These are phyloP conservation scores for Macropus fuliginosus DNA, from an alignment of 2,797 vertebrate species.

Conservation along the genomic window DNA sequence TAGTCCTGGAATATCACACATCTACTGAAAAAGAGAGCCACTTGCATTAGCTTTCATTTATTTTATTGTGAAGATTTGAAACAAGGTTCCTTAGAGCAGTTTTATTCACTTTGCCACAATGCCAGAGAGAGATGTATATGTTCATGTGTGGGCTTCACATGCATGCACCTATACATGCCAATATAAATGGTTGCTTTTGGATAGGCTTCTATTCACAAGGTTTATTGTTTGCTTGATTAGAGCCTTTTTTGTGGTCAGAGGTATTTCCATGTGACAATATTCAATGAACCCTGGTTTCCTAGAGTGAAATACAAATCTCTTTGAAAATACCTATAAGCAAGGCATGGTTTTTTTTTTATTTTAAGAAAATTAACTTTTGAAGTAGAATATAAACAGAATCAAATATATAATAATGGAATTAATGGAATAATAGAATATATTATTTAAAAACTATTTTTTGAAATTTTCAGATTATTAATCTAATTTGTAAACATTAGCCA, in stretches of 20 bases:
- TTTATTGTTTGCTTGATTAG: slow-evolving; percentile 46
- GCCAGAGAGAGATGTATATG: neutral
- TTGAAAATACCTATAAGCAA: neutral
- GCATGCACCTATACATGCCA: neutral
- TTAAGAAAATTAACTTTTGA: slow-evolving; percentile 20
- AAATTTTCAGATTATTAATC: neutral
- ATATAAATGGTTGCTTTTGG: slow-evolving; percentile 17
- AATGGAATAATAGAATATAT: neutral
- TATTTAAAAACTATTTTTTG: neutral
- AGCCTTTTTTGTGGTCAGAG: slow-evolving; percentile 11
- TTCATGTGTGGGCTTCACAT: neutral
- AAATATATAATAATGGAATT: neutral
- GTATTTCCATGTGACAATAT: slow-evolving; percentile 36
- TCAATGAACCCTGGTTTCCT: slow-evolving; percentile 33
- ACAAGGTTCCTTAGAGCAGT: slow-evolving; percentile 3
- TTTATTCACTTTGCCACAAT: slow-evolving; percentile 19
- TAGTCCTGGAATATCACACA: neutral
- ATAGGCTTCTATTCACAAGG: neutral
- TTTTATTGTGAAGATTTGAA: slow-evolving; percentile 24
- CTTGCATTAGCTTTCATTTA: slow-evolving; percentile 7
- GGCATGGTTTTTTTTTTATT: neutral
- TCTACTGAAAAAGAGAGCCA: slow-evolving; percentile 12
- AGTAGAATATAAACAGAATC: neutral
- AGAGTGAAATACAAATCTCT: slow-evolving; percentile 21
- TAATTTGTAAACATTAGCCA: neutral